Evolutionary conservation across 2,797 vertebrate genomes (phyloP).

Genomic region (Pantherophis alleghaniensis): DNA sequence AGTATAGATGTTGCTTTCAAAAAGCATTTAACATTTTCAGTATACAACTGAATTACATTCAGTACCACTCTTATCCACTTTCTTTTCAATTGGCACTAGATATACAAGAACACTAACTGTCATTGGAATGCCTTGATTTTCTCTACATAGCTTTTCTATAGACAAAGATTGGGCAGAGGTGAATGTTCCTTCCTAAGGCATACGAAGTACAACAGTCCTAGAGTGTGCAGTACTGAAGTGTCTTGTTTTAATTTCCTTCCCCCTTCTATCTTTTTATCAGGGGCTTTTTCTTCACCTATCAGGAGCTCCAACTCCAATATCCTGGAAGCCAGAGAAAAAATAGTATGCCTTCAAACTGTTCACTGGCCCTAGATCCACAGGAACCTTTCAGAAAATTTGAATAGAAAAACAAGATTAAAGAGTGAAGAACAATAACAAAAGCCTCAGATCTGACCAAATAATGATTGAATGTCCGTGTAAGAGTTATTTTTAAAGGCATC

Average conservation of each 20-base stretch:
- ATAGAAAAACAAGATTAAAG: background rate
- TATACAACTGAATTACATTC: background rate
- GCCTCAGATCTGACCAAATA: background rate
- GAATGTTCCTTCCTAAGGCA: background rate
- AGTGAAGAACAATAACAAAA: background rate
- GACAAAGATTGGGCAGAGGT: background rate
- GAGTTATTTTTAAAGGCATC: background rate
- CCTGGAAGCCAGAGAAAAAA: background rate
- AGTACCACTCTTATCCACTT: background rate
- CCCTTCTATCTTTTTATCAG: background rate
- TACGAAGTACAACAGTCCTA: background rate
- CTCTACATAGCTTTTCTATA: background rate
- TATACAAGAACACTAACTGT: background rate
- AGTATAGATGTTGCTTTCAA: background rate
- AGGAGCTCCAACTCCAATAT: background rate
- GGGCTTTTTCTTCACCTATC: background rate
- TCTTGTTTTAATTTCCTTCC: background rate
- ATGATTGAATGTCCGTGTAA: background rate
- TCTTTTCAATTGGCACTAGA: background rate
- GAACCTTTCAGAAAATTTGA: background rate
- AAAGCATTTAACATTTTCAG: background rate
- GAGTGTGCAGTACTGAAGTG: background rate
- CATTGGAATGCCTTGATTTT: background rate
- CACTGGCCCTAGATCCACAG: background rate
- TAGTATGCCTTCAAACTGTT: background rate